Conservation (phyloP, 2,888 invertebrate species). For the Dynastes hyllus region DNA sequence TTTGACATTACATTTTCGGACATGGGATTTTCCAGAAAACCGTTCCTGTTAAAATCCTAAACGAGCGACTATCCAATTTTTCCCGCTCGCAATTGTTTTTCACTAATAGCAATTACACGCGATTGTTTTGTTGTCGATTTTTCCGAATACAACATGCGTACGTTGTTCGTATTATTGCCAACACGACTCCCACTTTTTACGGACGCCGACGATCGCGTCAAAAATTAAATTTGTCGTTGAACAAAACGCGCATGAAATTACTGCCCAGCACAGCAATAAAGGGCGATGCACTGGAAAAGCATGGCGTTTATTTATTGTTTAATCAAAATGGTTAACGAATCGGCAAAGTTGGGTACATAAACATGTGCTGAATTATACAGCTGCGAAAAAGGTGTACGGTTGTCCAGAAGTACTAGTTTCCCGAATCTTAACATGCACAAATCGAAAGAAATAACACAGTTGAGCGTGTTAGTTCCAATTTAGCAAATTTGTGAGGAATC, state of each 20-base stretch:
- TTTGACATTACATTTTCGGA: neutral
- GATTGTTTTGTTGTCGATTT: slow-evolving; percentile 35
- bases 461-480: too few species aligned
- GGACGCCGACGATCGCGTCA: neutral
- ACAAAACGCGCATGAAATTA: neutral
- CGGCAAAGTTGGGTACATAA: neutral
- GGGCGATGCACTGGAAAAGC: neutral
- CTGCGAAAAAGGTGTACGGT: too few species aligned
- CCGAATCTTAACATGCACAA: too few species aligned
- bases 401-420: too few species aligned
- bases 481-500: too few species aligned
- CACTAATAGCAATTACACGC: slow-evolving; percentile 39
- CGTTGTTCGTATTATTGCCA: neutral
- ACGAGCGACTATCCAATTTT: slow-evolving; percentile 41
- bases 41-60: slow-evolving; percentile 24
- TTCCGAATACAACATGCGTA: slow-evolving; percentile 7
- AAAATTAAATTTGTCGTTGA: slow-evolving; percentile 21
- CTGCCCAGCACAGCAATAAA: slow-evolving; percentile 8
- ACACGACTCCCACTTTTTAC: neutral
- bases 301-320: neutral
- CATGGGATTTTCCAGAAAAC: neutral
- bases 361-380: neutral
- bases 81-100: slow-evolving; percentile 24
- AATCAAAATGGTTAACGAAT: slow-evolving; percentile 20
- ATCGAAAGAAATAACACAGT: too few species aligned